These are phyloP conservation scores for Andrena bicolor DNA, from an alignment of 2,888 invertebrate species.

Conservation along the genomic window DNA sequence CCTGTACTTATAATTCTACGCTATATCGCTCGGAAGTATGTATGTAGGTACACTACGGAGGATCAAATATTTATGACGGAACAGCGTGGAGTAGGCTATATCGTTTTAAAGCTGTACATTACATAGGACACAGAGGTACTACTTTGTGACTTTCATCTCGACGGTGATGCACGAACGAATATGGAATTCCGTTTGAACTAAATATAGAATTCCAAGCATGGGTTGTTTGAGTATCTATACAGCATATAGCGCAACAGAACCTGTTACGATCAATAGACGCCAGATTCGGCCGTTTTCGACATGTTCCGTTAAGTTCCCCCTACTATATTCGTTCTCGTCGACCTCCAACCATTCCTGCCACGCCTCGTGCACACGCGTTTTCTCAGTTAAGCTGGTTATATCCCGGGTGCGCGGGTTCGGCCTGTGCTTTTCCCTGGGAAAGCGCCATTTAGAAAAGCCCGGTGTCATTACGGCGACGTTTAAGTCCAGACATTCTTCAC, in stretches of 20 bases:
- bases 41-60: no score
- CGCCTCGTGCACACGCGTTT: conserved; percentile 66
- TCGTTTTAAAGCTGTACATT: not conserved
- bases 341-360: conserved; percentile 76
- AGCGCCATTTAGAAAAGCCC: conserved; percentile 11
- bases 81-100: not conserved
- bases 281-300: conserved; percentile 80
- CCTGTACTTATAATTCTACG: not conserved
- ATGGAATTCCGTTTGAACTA: conserved; percentile 32
- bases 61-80: not conserved
- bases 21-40: not conserved
- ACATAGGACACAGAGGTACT: not conserved
- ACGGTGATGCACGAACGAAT: not conserved
- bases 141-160: not conserved
- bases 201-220: conserved; percentile 55
- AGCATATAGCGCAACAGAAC: conserved; percentile 49
- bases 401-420: conserved; percentile 38
- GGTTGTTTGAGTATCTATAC: conserved; percentile 53
- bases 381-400: conserved; percentile 61
- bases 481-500: not conserved
- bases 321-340: conserved; percentile 76
- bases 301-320: conserved; percentile 79
- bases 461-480: not conserved
- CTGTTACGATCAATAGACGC: conserved; percentile 78
- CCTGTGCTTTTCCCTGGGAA: conserved; percentile 29